These are phyloP conservation scores for Oegoconia quadripuncta DNA, from an alignment of 2,888 invertebrate species.

Conservation along the genomic window DNA sequence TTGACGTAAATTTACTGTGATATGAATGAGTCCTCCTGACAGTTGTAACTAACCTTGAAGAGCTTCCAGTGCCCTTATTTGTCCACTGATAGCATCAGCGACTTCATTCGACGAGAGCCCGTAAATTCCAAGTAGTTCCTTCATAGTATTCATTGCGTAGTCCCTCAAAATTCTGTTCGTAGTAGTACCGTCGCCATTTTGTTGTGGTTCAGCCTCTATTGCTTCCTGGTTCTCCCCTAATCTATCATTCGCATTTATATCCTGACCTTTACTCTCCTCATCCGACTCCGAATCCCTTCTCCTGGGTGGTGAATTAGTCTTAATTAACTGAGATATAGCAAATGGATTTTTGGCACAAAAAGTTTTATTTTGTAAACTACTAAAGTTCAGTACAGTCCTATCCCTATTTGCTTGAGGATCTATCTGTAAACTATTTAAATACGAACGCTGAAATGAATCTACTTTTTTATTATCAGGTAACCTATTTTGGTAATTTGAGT, in stretches of 20 bases:
- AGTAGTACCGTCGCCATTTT: constrained; percentile 66
- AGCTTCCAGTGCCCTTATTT: constrained; percentile 83
- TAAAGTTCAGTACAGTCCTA: constrained; percentile 68
- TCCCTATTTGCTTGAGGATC: constrained; percentile 56
- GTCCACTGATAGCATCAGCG: constrained; percentile 83
- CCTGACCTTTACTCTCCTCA: constrained; percentile 69
- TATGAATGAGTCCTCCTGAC: too few species aligned
- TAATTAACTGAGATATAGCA: constrained; percentile 76
- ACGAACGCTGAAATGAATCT: constrained; percentile 71
- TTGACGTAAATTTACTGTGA: too few species aligned
- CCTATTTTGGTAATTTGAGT: constrained; percentile 68
- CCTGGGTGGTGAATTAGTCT: constrained; percentile 74
- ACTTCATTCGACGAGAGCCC: constrained; percentile 85
- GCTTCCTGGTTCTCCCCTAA: constrained; percentile 54
- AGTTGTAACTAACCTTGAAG: constrained; percentile 79
- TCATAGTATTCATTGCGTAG: constrained; percentile 89
- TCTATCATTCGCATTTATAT: constrained; percentile 71
- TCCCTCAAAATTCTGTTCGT: constrained; percentile 84
- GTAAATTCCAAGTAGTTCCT: constrained; percentile 87
- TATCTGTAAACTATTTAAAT: constrained; percentile 72
- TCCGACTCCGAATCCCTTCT: constrained; percentile 75
- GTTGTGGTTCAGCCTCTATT: constrained; percentile 52
- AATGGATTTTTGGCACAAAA: constrained; percentile 79
- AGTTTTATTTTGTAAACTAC: constrained; percentile 71
- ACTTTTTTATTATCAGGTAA: constrained; percentile 65